Evolutionary conservation across 1,140 invertebrate species (phyloP).

Genomic region (Procambarus clarkii): DNA sequence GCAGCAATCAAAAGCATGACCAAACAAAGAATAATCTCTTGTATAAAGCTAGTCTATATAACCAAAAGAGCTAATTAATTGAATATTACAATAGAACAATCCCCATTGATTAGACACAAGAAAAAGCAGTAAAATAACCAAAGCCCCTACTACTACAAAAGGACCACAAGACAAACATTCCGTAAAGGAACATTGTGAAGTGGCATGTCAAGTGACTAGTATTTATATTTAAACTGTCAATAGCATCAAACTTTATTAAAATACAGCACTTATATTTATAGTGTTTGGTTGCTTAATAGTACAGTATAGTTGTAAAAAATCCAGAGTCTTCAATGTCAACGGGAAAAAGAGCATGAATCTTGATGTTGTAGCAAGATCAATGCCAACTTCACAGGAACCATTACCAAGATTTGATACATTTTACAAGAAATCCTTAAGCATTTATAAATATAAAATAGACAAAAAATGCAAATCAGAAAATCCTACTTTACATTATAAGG

Average conservation of each 20-base stretch:
- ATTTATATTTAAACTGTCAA: neutral
- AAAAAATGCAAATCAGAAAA: neutral
- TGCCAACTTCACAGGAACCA: slow-evolving; percentile 33
- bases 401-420: neutral
- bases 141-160: slow-evolving; percentile 22
- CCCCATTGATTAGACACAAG: neutral
- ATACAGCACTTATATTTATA: no score
- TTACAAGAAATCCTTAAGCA: slow-evolving; percentile 27
- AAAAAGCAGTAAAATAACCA: slow-evolving; percentile 29
- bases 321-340: neutral
- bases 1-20: neutral
- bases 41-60: neutral
- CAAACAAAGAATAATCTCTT: neutral
- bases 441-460: neutral
- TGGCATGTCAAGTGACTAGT: slow-evolving; percentile 17
- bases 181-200: slow-evolving; percentile 19
- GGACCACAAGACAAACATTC: slow-evolving; percentile 37
- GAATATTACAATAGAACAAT: neutral
- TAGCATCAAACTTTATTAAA: neutral
- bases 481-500: neutral
- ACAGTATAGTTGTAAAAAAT: neutral
- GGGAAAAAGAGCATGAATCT: neutral
- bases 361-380: neutral
- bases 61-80: neutral
- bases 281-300: neutral